A percentile compares a stretch with the other conserved stretches of the same genome.
Evolutionary conservation across 2,888 invertebrate species (phyloP).

Genomic region (Leptinotarsa juncta): DNA sequence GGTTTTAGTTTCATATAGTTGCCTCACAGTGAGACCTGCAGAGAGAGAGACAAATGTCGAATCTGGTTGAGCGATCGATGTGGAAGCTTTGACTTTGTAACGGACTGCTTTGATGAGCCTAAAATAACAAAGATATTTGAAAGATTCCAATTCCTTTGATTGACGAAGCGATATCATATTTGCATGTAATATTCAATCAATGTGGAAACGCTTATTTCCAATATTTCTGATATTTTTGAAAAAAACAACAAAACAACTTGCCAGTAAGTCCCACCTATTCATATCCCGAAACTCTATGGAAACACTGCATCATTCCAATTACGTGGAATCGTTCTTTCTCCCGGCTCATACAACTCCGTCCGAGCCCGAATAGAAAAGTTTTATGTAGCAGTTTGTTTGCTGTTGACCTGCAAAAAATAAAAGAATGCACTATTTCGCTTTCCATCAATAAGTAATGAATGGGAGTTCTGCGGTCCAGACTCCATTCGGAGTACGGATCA

Average conservation of each 20-base stretch:
- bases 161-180: too few relatives aligned
- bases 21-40: too few relatives aligned
- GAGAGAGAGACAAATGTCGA: too few relatives aligned
- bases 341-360: conserved; percentile 17
- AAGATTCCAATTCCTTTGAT: too few relatives aligned
- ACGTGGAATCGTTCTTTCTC: conserved; percentile 8
- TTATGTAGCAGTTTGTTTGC: conserved; percentile 48
- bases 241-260: background rate
- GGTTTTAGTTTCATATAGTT: too few relatives aligned
- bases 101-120: too few relatives aligned
- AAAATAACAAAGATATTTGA: too few relatives aligned
- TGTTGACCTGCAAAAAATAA: conserved; percentile 49
- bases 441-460: conserved; percentile 56
- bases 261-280: background rate
- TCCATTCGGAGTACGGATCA: conserved; percentile 50
- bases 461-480: conserved; percentile 51
- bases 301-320: conserved; percentile 8
- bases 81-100: too few relatives aligned
- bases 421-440: conserved; percentile 49
- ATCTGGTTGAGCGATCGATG: too few relatives aligned
- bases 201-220: too few relatives aligned
- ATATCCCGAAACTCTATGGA: background rate
- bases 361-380: conserved; percentile 33
- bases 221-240: too few relatives aligned
- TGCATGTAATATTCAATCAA: too few relatives aligned